Evolutionary conservation across 2,113 vertebrate species (phyloP), one percentile per base, ranked within the genome.

Genomic region (Coregonus clupeaformis): DNA sequence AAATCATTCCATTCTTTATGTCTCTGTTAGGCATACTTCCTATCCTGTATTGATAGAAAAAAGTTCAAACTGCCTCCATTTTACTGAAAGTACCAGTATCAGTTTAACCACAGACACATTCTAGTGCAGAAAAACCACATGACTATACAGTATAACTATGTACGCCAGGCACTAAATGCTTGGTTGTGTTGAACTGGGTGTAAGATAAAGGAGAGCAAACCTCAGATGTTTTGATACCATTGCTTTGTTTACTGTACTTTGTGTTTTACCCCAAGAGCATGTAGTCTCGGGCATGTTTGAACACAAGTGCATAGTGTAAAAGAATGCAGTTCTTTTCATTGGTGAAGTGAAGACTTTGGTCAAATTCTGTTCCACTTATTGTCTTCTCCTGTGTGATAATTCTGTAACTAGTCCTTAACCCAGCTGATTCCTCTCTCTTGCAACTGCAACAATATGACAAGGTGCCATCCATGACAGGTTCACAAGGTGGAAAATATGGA

Each of bases 281-380:
- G 77, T 82, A 81, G 89, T 80, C 45, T 1, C n/a, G 84, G 86
- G 82, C 92, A 85, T 79, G 91, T 90, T 85, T 73, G 72, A 83
- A 89, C 92, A 89, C 76, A 89, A 80, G 71, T 52, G 71, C 42
- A 64, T 18, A 52, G 16, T 52, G 71, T 22, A 25, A 71, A 83
- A 88, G 82, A 84, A 88, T 85, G 84, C 82, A 45, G 79, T 77
- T 82, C 77, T 81, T 75, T 81, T 84, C 76, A 71, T 20, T 24
- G 75, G 69, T 67, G 47, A 79, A 78, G 82, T 52, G 47, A 52
- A 52, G 4, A 14, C 88, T 77, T 55, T 20, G 1, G 78, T 83
- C 74, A 83, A 79, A 82, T 73, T 83, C 73, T 79, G 74, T 82
- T 73, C 76, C 73, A 73, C 24, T 71, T 76, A 90, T 91, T 88